These are phyloP conservation scores for Orientallactaga bullata DNA, from an alignment of 2,113 vertebrate genomes.

Conservation along the genomic window DNA sequence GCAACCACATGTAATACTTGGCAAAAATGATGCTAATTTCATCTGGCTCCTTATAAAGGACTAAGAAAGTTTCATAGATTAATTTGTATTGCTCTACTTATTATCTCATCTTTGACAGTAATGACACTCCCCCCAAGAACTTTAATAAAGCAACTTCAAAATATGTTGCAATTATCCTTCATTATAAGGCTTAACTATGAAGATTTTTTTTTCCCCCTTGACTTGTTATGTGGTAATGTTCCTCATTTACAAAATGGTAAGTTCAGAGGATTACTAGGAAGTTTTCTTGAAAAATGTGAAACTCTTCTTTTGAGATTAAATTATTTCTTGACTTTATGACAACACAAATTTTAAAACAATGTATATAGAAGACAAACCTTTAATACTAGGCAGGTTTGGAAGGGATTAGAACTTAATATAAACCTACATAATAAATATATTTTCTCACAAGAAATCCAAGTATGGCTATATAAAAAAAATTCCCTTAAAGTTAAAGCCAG, in stretches of 20 bases:
- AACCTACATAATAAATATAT: constrained; percentile 35
- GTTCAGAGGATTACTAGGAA: not conserved
- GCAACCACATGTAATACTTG: not conserved
- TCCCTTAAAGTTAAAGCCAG: constrained; percentile 1
- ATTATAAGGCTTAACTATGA: not conserved
- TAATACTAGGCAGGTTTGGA: not conserved
- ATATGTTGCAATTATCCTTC: not conserved
- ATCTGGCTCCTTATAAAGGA: not conserved
- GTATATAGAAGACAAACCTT: not conserved
- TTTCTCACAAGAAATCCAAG: constrained; percentile 55
- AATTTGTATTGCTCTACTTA: constrained; percentile 23
- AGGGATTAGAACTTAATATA: not conserved
- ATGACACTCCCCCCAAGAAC: not conserved
- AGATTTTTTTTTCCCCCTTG: not conserved
- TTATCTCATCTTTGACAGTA: not conserved
- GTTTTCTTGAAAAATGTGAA: not conserved
- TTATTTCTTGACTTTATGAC: not conserved
- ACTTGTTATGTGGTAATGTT: not conserved
- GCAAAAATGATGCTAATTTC: not conserved
- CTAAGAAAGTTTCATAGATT: constrained; percentile 10
- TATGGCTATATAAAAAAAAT: not conserved
- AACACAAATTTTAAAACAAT: constrained; percentile 9
- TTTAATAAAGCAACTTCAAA: constrained; percentile 45
- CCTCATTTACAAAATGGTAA: constrained; percentile 10
- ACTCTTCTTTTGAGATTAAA: constrained; percentile 1